Evolutionary conservation across 1,140 invertebrate genomes (phyloP).

Genomic region (Eubasilissa regina): DNA sequence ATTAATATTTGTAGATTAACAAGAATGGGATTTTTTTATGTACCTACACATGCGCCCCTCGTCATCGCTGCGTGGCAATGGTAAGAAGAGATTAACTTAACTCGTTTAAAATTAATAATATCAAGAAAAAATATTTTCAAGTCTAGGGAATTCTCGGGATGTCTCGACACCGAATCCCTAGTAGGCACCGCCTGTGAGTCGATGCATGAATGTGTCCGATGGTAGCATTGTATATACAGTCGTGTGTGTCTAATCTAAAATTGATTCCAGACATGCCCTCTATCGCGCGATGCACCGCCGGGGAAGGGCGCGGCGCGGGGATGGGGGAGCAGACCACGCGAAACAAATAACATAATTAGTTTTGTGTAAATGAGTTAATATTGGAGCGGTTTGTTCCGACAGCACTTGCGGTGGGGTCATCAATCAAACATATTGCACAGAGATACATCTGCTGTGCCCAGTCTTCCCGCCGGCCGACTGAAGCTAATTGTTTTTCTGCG

Average conservation of each 20-base stretch:
- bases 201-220: background rate
- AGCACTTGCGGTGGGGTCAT: slow-evolving; percentile 56
- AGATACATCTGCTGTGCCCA: slow-evolving; percentile 10
- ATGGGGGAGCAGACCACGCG: slow-evolving; percentile 14
- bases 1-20: too few species aligned
- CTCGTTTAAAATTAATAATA: background rate
- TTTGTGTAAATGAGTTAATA: slow-evolving; percentile 60
- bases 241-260: slow-evolving; percentile 20
- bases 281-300: background rate
- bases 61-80: too few species aligned
- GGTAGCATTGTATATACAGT: background rate
- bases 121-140: background rate
- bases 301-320: background rate
- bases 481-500: background rate
- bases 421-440: slow-evolving; percentile 55
- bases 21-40: too few species aligned
- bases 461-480: background rate
- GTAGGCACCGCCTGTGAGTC: too few species aligned
- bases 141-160: too few species aligned
- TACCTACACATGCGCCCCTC: too few species aligned
- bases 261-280: slow-evolving; percentile 8
- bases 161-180: too few species aligned
- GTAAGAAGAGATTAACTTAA: too few species aligned
- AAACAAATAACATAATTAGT: slow-evolving; percentile 40
- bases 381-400: slow-evolving; percentile 52